A percentile compares a stretch with the other conserved stretches of the same genome.
Conservation (phyloP, 2,888 invertebrate species). For the Scaptomyza flava region DNA sequence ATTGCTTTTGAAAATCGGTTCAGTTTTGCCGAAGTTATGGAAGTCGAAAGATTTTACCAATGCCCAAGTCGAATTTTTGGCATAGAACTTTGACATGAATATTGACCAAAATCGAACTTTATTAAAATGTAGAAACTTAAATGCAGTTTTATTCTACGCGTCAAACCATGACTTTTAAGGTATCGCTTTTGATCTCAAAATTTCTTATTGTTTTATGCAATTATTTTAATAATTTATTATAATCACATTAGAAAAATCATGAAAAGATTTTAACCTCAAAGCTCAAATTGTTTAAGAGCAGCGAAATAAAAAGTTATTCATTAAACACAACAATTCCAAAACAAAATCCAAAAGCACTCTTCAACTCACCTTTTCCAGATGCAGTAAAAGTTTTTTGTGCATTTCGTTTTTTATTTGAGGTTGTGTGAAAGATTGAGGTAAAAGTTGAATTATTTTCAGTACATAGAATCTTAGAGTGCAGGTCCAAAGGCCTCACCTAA, state of each 20-base stretch:
- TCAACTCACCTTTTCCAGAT: conserved; percentile 2
- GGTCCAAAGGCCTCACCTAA: conserved; percentile 44
- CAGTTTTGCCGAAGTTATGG: too few species aligned
- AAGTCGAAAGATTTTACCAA: too few species aligned
- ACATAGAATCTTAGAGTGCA: not conserved
- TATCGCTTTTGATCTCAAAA: too few species aligned
- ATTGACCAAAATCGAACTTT: too few species aligned
- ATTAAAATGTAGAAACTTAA: too few species aligned
- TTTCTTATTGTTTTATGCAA: too few species aligned
- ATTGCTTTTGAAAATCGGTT: too few species aligned
- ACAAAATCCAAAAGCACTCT: not conserved
- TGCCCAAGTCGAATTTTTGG: too few species aligned
- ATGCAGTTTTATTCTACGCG: too few species aligned
- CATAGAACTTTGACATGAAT: too few species aligned
- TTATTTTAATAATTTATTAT: too few species aligned
- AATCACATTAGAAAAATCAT: not conserved
- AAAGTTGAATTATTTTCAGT: conserved; percentile 8
- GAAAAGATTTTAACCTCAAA: not conserved
- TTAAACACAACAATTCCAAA: not conserved
- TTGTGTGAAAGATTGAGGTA: not conserved
- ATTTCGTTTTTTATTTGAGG: conserved; percentile 6
- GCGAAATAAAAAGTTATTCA: not conserved
- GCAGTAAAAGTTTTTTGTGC: not conserved
- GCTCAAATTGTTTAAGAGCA: not conserved
- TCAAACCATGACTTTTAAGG: too few species aligned